These are phyloP conservation scores for Erebia epiphron DNA, from an alignment of 2,888 invertebrate genomes.

Conservation along the genomic window DNA sequence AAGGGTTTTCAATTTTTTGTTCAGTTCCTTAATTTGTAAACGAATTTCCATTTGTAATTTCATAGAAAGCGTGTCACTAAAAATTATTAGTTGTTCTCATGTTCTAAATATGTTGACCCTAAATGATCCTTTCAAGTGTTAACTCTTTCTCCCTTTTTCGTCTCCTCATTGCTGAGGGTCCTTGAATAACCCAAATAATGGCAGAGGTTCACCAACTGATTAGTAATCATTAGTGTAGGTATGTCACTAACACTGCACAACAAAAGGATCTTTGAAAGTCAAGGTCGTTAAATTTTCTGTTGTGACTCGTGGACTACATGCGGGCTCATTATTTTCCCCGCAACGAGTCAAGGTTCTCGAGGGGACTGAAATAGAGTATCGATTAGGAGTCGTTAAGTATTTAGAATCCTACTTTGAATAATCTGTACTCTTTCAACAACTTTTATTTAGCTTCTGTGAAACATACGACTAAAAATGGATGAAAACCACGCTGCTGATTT, in stretches of 20 bases:
- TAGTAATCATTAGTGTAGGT: not conserved
- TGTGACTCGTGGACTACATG: slow-evolving; percentile 14
- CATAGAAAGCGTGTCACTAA: not conserved
- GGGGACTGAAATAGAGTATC: slow-evolving; percentile 16
- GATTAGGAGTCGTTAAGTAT: slow-evolving; percentile 9
- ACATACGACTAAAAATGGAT: not conserved
- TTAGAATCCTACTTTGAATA: not conserved
- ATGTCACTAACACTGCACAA: not conserved
- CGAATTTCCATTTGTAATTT: not conserved
- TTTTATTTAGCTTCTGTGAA: not conserved
- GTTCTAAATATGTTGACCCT: not conserved
- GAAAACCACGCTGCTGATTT: slow-evolving; percentile 4
- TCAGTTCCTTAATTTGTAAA: not conserved
- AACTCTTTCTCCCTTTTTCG: too few species aligned
- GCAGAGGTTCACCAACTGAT: too few species aligned
- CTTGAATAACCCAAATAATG: too few species aligned
- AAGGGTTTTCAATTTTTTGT: not conserved
- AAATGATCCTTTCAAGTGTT: not conserved
- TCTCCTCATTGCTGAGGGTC: too few species aligned
- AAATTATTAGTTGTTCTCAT: not conserved
- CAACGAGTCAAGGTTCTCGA: slow-evolving; percentile 20
- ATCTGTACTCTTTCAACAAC: not conserved
- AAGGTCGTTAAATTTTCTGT: slow-evolving; percentile 29
- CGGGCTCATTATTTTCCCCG: slow-evolving; percentile 27
- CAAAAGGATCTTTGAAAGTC: slow-evolving; percentile 30